Conservation (phyloP, 2,888 invertebrate genomes). For the Euclidia mi region DNA sequence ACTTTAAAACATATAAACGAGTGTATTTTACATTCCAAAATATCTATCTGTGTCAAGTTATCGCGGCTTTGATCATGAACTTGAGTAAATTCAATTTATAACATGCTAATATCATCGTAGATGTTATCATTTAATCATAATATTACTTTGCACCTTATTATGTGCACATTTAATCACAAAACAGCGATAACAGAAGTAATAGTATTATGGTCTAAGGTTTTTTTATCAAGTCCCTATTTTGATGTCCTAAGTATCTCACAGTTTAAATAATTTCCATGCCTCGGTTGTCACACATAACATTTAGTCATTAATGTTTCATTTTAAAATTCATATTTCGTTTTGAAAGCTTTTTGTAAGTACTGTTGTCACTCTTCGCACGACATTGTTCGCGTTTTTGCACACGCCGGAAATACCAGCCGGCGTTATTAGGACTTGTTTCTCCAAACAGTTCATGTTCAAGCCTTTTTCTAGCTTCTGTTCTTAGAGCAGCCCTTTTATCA, state of each 20-base stretch:
- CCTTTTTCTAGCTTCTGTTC: constrained; percentile 79
- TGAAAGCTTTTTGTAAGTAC: constrained; percentile 71
- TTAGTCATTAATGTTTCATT: constrained; percentile 70
- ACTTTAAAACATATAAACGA: constrained; percentile 16
- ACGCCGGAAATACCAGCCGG: constrained; percentile 85
- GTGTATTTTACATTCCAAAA: constrained; percentile 3
- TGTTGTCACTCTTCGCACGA: constrained; percentile 78
- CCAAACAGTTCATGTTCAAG: constrained; percentile 78
- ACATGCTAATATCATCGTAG: no score
- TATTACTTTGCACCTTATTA: no score
- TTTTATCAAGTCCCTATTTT: constrained; percentile 9
- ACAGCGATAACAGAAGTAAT: constrained; percentile 18
- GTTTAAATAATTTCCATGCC: constrained; percentile 16
- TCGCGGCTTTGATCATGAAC: constrained; percentile 13
- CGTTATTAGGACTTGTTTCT: constrained; percentile 71
- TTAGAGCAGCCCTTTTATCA: constrained; percentile 73
- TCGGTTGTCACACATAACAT: background rate
- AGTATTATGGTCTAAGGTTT: background rate
- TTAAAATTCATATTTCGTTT: constrained; percentile 81
- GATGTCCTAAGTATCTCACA: constrained; percentile 15
- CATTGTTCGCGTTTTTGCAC: constrained; percentile 85
- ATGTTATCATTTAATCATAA: no score
- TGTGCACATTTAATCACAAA: constrained; percentile 12
- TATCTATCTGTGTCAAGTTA: constrained; percentile 5
- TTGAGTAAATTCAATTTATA: no score